Evolutionary conservation across 1,140 invertebrate genomes (phyloP).

Genomic region (Plodia interpunctella): DNA sequence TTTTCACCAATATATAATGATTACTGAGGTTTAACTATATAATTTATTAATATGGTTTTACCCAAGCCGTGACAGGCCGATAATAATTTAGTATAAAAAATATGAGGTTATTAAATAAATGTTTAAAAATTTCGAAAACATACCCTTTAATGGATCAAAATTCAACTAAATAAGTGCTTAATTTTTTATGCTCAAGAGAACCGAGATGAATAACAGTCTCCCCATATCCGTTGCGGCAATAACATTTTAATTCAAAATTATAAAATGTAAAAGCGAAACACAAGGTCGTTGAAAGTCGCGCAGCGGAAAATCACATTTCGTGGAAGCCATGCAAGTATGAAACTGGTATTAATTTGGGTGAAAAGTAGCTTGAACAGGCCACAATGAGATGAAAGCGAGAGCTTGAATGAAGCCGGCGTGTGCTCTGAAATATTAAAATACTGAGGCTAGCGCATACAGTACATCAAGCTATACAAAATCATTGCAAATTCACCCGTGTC

Average conservation of each 20-base stretch:
- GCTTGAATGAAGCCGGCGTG: conserved; percentile 58
- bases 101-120: too few relatives aligned
- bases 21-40: too few relatives aligned
- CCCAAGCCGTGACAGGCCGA: too few relatives aligned
- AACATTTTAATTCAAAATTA: background rate
- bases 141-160: background rate
- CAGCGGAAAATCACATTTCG: conserved; percentile 60
- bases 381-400: conserved; percentile 71
- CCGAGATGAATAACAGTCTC: background rate
- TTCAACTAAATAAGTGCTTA: background rate
- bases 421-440: conserved; percentile 65
- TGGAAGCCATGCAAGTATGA: conserved; percentile 60
- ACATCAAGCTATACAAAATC: too few relatives aligned
- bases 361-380: conserved; percentile 46
- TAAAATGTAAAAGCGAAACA: conserved; percentile 41
- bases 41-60: too few relatives aligned
- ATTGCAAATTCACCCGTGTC: too few relatives aligned
- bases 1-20: too few relatives aligned
- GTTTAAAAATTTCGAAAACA: too few relatives aligned
- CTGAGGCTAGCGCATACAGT: conserved; percentile 24
- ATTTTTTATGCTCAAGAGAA: background rate
- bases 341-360: conserved; percentile 68
- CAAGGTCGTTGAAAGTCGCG: conserved; percentile 45
- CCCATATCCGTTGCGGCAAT: background rate
- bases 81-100: too few relatives aligned